phyloP scores from a whole-genome alignment of 2,797 vertebrate genomes.

The Parotocinclus haroldoi region DNA sequence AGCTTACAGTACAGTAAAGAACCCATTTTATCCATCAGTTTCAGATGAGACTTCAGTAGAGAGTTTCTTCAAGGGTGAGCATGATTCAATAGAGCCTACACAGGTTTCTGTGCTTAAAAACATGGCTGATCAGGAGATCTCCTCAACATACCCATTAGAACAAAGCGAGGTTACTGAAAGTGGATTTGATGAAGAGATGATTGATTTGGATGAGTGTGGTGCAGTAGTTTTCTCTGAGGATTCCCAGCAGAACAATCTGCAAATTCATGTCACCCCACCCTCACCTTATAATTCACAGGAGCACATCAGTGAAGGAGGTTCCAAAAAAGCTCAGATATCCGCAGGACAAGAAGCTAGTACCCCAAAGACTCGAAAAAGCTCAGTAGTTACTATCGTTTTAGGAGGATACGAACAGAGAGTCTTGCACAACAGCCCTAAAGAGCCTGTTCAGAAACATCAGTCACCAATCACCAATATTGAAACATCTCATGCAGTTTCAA shows the following conservation, averaged over 20 bases:
- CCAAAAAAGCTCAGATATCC: constrained; percentile 12
- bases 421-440: constrained; percentile 55
- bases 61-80: constrained; percentile 45
- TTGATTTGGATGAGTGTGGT: constrained; percentile 47
- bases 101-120: constrained; percentile 36
- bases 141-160: constrained; percentile 43
- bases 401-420: constrained; percentile 58
- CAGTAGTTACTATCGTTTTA: constrained; percentile 56
- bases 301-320: constrained; percentile 44
- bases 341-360: constrained; percentile 16
- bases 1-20: constrained; percentile 40
- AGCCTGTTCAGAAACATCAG: constrained; percentile 32
- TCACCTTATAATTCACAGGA: constrained; percentile 59
- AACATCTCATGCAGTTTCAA: constrained; percentile 26
- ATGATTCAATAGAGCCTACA: constrained; percentile 28
- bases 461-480: constrained; percentile 22
- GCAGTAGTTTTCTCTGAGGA: constrained; percentile 30
- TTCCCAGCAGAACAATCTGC: constrained; percentile 31
- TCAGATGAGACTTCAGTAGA: constrained; percentile 54
- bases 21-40: constrained; percentile 49
- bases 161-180: constrained; percentile 59
- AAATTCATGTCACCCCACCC: constrained; percentile 55
- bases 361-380: constrained; percentile 53
- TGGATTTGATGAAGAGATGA: constrained; percentile 62
- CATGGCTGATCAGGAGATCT: constrained; percentile 21